phyloP scores from a whole-genome alignment of 2,797 vertebrate species.

The Enteromius mattozi region DNA sequence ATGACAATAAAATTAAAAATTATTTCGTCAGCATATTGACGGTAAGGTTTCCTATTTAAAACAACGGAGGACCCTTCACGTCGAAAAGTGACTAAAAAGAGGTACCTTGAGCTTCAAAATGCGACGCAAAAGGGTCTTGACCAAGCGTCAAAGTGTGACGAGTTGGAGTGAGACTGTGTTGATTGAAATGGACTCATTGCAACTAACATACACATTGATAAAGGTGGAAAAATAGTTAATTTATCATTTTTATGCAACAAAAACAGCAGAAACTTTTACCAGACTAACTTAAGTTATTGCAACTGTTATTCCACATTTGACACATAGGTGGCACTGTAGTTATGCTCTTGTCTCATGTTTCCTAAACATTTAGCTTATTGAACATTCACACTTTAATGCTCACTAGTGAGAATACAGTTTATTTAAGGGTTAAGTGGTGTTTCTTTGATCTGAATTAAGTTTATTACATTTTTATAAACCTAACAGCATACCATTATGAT shows the following conservation, averaged over 20 bases:
- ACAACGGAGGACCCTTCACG: no score
- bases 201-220: neutral
- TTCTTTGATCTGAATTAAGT: neutral
- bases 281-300: slow-evolving; percentile 54
- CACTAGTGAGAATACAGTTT: neutral
- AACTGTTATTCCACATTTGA: slow-evolving; percentile 17
- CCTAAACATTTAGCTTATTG: neutral
- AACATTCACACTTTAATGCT: neutral
- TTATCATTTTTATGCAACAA: neutral
- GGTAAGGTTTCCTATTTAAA: no score
- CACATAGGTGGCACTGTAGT: slow-evolving; percentile 47
- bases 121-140: no score
- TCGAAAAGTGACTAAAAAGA: no score
- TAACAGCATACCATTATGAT: neutral
- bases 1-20: no score
- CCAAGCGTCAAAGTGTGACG: no score
- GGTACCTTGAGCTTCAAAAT: no score
- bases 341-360: slow-evolving; percentile 9
- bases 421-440: neutral
- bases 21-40: no score
- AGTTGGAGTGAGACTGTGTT: no score
- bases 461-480: neutral
- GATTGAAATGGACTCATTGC: neutral
- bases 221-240: neutral
- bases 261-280: neutral